Base-by-base conservation (phyloP, 2,797 vertebrate species). In the Sparus aurata region DNA sequence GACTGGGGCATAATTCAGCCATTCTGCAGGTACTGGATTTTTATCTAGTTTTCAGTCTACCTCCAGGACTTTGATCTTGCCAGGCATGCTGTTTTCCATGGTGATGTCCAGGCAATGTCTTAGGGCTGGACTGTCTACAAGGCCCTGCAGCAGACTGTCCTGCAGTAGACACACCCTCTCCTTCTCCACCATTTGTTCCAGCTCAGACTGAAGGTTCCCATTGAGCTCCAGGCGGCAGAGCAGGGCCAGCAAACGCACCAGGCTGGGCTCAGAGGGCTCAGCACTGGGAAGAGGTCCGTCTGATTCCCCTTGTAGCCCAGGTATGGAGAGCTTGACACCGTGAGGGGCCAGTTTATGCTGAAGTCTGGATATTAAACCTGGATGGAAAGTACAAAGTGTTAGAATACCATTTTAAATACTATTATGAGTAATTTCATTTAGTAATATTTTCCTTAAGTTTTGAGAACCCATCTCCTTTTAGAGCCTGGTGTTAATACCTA, bases 191-290 rank as follows among this genome's bases (percentile, higher is more conserved):
- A 94, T 93, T 86, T 96, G 96, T n/a, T 96, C 91, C 83, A 99
- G 93, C 75, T 98, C 97, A 7, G 96, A 96, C 25, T 82, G 93
- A 13, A 98, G 94, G 91, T 97, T 99, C 20, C 98, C 98, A 0
- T 98, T 98, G 30, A 98, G 92, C 87, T 98, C 97, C 61, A 98
- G 90, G n/a, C 12, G 85, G 45, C 97, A 97, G 52, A 98, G 96
- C 15, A 96, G 93, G 0, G 92, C 60, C 18, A 99, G 94, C 60
- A 99, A 93, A 22, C 94, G 94, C 10, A 94, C 82, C 66, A 99
- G 94, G 17, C 96, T 91, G 0, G 94, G 94, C 61, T 92, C 89
- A 1, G 86, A 49, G 15, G 65, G 64, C 81, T 95, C 93, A 0
- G 81, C 12, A 7, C 60, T 15, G 3, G 87, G 92, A 0, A 79